These are phyloP conservation scores for Podargus strigoides DNA, from an alignment of 2,797 vertebrate species.

Conservation along the genomic window DNA sequence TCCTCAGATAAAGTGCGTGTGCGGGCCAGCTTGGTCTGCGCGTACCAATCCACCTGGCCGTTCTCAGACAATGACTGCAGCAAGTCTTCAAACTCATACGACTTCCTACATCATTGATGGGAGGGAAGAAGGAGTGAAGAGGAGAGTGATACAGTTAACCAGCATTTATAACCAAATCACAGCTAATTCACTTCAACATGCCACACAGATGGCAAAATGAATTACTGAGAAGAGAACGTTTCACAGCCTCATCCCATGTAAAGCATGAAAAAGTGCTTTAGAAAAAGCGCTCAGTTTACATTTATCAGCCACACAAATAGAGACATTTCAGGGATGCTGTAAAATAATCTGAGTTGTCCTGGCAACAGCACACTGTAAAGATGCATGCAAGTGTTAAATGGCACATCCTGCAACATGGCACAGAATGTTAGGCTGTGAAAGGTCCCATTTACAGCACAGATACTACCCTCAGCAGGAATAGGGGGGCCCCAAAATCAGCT, in stretches of 20 bases:
- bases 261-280: neutral
- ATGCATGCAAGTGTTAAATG: neutral
- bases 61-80: constrained; percentile 85
- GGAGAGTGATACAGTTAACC: neutral
- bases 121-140: neutral
- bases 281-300: no score
- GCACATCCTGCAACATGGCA: neutral
- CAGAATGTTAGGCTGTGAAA: neutral
- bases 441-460: neutral
- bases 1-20: constrained; percentile 97
- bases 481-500: neutral
- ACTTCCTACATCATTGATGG: constrained; percentile 80
- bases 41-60: constrained; percentile 88
- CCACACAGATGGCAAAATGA: neutral
- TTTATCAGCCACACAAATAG: neutral
- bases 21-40: constrained; percentile 89
- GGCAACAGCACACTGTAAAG: neutral
- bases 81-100: constrained; percentile 95
- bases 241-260: neutral
- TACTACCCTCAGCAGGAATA: rapidly evolving
- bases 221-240: neutral
- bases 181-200: neutral
- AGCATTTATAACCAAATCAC: neutral
- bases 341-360: neutral
- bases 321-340: neutral